Base-by-base conservation (phyloP, 2,888 invertebrate species). In the Carpatolechia fugitivella region DNA sequence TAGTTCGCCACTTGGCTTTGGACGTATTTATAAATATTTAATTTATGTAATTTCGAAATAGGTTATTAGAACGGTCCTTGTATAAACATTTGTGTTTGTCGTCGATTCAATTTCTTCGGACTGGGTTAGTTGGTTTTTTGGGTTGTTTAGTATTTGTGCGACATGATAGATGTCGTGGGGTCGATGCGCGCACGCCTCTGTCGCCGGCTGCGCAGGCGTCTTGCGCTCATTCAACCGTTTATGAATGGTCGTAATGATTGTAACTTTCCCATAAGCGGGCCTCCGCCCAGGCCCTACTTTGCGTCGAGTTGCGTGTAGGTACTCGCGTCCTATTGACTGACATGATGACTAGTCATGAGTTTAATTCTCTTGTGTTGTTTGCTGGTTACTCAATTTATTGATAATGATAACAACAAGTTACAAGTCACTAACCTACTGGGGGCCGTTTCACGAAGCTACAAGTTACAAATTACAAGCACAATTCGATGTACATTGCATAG, bases 211-310 rank as follows among this genome's bases (percentile, higher is more conserved):
- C 78, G 77, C 79, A 68, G 71, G 77, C 70, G 80, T 78, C 78
- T 79, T 80, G 81, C 76, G 80, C 82, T 82, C 86, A 85, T 87
- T 89, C 85, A 87, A 82, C 79, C 85, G 81, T 80, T 82, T 77
- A 85, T 86, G 86, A 87, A 88, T 87, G 88, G 80, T 80, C 69
- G 82, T 83, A 82, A 83, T 76, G 77, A 78, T 83, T 74, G 83
- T 79, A 79, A 80, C 85, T 85, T 87, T 87, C 86, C 83, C 85
- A 85, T 85, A 80, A 79, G 74, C 75, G 78, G 83, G 77, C 83
- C 80, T 78, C 78, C 77, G 78, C 77, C 74, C 74, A 76, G 63
- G 70, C 71, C 72, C 68, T 64, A 68, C 69, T 76, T 44, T 29
- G 48, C 52, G 52, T 40, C 68, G 70, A 68, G 70, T 69, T 69